These are phyloP conservation scores for Otus sunia DNA, from an alignment of 2,113 vertebrate species.

Conservation along the genomic window DNA sequence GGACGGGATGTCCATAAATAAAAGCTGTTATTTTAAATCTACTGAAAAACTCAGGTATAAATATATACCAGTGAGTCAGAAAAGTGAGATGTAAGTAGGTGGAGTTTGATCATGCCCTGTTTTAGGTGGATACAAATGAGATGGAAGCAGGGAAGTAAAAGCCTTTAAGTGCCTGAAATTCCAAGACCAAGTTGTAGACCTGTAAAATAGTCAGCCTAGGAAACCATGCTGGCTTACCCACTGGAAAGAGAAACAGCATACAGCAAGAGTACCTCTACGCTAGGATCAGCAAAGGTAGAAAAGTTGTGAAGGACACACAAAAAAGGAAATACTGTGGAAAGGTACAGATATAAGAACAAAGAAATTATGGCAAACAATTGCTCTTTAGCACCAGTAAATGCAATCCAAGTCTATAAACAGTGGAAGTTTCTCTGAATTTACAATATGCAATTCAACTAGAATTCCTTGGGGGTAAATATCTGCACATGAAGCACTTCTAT, in stretches of 20 bases:
- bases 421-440: neutral
- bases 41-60: constrained; percentile 34
- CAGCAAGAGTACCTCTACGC: neutral
- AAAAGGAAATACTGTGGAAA: neutral
- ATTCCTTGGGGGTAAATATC: neutral
- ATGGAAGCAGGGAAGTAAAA: neutral
- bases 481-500: neutral
- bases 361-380: neutral
- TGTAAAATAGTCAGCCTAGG: neutral
- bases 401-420: neutral
- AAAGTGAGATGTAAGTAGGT: constrained; percentile 11
- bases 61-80: constrained; percentile 46
- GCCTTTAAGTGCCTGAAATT: neutral
- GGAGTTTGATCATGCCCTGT: neutral
- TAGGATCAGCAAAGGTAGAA: neutral
- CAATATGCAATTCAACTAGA: neutral
- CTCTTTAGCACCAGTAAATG: neutral
- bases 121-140: neutral
- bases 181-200: neutral
- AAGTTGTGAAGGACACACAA: neutral
- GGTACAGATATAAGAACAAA: neutral
- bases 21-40: constrained; percentile 46
- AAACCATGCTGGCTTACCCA: neutral
- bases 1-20: constrained; percentile 32
- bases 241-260: neutral